A percentile compares a stretch with the other conserved stretches of the same genome.
phyloP scores from a whole-genome alignment of 2,888 invertebrate species.

The Apotomis turbidana region DNA sequence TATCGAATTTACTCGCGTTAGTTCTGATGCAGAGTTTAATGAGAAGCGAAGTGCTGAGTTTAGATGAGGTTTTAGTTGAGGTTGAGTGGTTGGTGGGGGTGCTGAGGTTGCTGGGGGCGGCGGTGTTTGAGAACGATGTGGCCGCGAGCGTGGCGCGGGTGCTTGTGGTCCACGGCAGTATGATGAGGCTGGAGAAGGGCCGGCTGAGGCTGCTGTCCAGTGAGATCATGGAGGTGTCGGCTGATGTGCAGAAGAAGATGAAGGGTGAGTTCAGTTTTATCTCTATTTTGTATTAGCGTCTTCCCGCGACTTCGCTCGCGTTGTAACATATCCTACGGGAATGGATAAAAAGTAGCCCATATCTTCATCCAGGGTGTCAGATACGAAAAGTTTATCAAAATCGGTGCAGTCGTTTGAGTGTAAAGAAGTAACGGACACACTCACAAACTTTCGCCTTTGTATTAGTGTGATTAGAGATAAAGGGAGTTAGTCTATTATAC shows the following conservation, averaged over 20 bases:
- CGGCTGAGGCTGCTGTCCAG: slow-evolving; percentile 70
- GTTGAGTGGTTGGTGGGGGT: slow-evolving; percentile 80
- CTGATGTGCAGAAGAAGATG: slow-evolving; percentile 75
- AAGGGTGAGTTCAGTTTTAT: slow-evolving; percentile 67
- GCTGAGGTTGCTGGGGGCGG: slow-evolving; percentile 66
- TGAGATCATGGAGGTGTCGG: slow-evolving; percentile 66
- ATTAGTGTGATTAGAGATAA: too few species aligned
- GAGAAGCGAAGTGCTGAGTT: slow-evolving; percentile 63
- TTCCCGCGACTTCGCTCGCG: too few species aligned
- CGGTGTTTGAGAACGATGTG: slow-evolving; percentile 78
- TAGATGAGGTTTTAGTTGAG: slow-evolving; percentile 77
- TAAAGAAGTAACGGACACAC: too few species aligned
- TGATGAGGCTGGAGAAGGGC: slow-evolving; percentile 69
- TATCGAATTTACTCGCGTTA: slow-evolving; percentile 89
- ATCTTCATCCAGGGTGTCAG: too few species aligned
- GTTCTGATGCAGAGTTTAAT: slow-evolving; percentile 82
- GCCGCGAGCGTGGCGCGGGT: slow-evolving; percentile 80
- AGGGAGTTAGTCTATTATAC: too few species aligned
- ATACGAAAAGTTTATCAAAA: too few species aligned
- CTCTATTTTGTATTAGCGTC: too few species aligned
- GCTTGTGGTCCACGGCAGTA: slow-evolving; percentile 83
- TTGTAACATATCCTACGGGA: too few species aligned
- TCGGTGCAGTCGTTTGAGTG: too few species aligned
- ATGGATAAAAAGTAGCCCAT: too few species aligned
- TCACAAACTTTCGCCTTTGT: too few species aligned